phyloP scores from a whole-genome alignment of 1,140 invertebrate species.

The Globodera ellingtonae region DNA sequence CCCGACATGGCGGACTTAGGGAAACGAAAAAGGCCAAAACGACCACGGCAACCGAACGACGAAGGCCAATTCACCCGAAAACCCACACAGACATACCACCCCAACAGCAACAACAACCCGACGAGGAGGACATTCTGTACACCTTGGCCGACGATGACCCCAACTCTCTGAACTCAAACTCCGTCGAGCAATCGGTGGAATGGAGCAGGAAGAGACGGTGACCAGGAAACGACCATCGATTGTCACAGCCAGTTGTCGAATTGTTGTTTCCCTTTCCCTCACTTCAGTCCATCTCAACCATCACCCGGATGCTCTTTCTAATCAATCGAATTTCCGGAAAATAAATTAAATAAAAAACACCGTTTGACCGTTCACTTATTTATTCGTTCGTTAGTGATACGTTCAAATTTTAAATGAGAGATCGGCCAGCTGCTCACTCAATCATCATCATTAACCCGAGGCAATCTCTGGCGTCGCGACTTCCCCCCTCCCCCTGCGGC shows the following conservation, averaged over 20 bases:
- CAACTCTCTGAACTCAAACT: background rate
- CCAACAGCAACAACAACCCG: slow-evolving; percentile 17
- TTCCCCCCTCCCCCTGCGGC: slow-evolving; percentile 4
- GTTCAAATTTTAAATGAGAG: too few relatives aligned
- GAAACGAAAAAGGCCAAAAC: slow-evolving; percentile 12
- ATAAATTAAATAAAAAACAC: too few relatives aligned
- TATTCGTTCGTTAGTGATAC: too few relatives aligned
- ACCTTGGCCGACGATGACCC: slow-evolving; percentile 20
- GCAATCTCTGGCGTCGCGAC: too few relatives aligned
- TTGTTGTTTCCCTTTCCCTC: too few relatives aligned
- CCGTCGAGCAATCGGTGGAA: slow-evolving; percentile 19
- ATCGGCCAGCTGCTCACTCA: too few relatives aligned
- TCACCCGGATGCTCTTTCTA: too few relatives aligned
- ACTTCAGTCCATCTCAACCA: too few relatives aligned
- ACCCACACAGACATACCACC: background rate
- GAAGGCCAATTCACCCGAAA: background rate
- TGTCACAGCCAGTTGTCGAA: too few relatives aligned
- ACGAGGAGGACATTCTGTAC: slow-evolving; percentile 25
- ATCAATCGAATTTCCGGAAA: too few relatives aligned
- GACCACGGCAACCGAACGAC: background rate
- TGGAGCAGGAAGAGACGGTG: slow-evolving; percentile 11
- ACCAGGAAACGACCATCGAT: background rate
- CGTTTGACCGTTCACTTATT: too few relatives aligned
- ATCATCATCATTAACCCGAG: too few relatives aligned
- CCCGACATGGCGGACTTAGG: background rate